phyloP scores from a whole-genome alignment of 1,140 invertebrate species.

The Homalodisca vitripennis region DNA sequence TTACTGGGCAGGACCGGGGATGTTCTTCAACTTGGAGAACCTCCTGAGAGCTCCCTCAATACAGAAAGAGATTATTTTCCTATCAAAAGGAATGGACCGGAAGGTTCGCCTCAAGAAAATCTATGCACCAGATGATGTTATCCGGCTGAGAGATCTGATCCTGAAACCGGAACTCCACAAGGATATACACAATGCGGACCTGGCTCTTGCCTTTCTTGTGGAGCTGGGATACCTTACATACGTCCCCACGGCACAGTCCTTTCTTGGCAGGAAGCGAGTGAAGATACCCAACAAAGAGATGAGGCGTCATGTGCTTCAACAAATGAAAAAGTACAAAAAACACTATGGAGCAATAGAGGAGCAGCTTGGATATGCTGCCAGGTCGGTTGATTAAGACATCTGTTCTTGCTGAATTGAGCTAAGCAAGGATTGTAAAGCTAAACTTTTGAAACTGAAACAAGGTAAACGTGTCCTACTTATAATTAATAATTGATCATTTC shows the following conservation, averaged over 20 bases:
- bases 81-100: background rate
- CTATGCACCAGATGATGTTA: conserved; percentile 8
- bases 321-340: background rate
- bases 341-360: background rate
- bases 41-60: background rate
- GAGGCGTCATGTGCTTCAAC: background rate
- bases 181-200: background rate
- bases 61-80: background rate
- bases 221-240: background rate
- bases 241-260: background rate
- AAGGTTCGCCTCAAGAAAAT: background rate
- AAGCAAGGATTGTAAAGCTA: too few species aligned
- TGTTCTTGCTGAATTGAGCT: too few species aligned
- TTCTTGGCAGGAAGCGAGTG: background rate
- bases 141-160: background rate
- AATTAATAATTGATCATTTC: too few species aligned
- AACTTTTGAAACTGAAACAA: too few species aligned
- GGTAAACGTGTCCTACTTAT: too few species aligned
- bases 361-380: too few species aligned
- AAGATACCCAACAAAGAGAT: conserved; percentile 1
- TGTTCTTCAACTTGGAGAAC: background rate
- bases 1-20: background rate
- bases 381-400: too few species aligned
- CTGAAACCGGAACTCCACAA: background rate
- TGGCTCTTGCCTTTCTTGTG: background rate